phyloP scores from a whole-genome alignment of 1,140 invertebrate species.

The Drosophila nasuta region DNA sequence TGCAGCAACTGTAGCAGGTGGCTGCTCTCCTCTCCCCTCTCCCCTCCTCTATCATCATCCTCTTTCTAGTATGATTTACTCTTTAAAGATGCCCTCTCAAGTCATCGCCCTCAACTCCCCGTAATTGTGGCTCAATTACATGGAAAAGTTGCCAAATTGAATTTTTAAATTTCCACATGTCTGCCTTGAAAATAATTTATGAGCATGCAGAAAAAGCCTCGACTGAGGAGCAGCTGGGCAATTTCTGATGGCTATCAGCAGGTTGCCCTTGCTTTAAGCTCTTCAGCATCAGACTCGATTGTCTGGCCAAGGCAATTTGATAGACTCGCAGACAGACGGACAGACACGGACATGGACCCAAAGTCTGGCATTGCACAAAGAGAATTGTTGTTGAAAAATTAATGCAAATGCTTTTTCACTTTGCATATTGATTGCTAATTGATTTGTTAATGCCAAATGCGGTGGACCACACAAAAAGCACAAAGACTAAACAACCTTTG shows the following conservation, averaged over 20 bases:
- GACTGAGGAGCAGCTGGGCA: constrained; percentile 42
- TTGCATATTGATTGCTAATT: constrained; percentile 18
- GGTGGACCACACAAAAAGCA: not conserved
- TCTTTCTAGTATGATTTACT: constrained; percentile 70
- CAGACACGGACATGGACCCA: no score
- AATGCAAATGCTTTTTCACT: not conserved
- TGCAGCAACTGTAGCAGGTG: constrained; percentile 51
- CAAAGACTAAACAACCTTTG: not conserved
- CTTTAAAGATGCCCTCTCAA: constrained; percentile 56
- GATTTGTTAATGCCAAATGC: not conserved
- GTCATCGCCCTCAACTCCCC: constrained; percentile 39
- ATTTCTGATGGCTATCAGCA: constrained; percentile 40
- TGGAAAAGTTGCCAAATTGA: constrained; percentile 82
- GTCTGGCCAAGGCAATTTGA: not conserved
- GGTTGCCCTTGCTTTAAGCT: constrained; percentile 19
- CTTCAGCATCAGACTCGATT: not conserved
- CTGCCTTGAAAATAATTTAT: constrained; percentile 74
- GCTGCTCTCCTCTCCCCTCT: not conserved
- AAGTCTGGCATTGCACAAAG: not conserved
- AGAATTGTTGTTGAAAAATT: constrained; percentile 6
- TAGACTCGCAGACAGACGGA: not conserved
- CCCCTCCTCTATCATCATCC: constrained; percentile 29
- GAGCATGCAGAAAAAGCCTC: constrained; percentile 49
- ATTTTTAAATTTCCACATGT: constrained; percentile 74
- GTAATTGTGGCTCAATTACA: constrained; percentile 82